These are phyloP conservation scores for Forbesichthys agassizii DNA, from an alignment of 2,113 vertebrate species.

Conservation along the genomic window DNA sequence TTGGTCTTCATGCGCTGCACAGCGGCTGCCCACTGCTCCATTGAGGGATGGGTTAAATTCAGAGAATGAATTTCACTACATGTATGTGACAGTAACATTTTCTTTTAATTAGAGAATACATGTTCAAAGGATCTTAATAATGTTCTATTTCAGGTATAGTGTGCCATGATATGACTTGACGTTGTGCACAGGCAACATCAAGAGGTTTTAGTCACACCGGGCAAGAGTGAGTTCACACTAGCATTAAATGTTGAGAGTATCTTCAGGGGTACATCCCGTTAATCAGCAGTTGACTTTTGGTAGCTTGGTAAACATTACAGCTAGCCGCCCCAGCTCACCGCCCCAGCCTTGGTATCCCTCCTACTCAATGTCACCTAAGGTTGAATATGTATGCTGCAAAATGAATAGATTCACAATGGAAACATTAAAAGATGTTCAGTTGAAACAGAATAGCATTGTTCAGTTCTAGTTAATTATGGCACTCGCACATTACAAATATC, in stretches of 20 bases:
- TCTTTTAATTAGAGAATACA: too few relatives aligned
- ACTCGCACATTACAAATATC: too few relatives aligned
- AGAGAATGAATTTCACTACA: too few relatives aligned
- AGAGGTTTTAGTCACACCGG: slow-evolving; percentile 14
- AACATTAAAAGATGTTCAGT: too few relatives aligned
- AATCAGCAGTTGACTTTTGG: slow-evolving; percentile 62
- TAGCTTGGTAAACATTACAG: slow-evolving; percentile 45
- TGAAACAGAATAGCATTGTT: too few relatives aligned
- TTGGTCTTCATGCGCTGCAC: too few relatives aligned
- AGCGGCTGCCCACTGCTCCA: too few relatives aligned
- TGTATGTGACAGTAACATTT: too few relatives aligned
- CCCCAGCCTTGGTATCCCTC: background rate
- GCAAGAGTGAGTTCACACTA: slow-evolving; percentile 10
- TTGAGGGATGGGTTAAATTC: too few relatives aligned
- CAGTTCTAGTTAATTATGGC: too few relatives aligned
- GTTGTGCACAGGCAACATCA: slow-evolving; percentile 3
- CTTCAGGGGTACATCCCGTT: slow-evolving; percentile 49
- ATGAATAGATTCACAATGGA: too few relatives aligned
- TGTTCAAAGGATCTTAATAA: too few relatives aligned
- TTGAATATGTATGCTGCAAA: background rate
- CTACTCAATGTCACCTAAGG: background rate
- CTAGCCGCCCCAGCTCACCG: slow-evolving; percentile 7
- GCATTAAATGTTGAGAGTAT: slow-evolving; percentile 48
- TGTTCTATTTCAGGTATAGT: background rate
- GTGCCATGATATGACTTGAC: background rate